Evolutionary conservation across 1,140 invertebrate genomes (phyloP).

Genomic region (Platyscapa corneri): DNA sequence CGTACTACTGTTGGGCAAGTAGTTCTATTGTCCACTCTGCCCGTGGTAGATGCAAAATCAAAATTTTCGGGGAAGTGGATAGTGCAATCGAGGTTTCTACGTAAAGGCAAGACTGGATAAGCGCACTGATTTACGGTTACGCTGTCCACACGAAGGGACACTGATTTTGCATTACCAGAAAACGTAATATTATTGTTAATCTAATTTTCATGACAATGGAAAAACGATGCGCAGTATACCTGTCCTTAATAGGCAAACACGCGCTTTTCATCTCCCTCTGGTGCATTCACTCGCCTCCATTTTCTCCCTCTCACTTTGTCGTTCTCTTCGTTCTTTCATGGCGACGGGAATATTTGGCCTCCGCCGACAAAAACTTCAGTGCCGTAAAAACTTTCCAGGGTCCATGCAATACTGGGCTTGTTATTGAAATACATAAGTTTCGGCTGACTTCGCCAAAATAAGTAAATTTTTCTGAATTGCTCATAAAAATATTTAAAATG

Average conservation of each 20-base stretch:
- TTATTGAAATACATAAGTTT: neutral
- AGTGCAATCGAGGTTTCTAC: neutral
- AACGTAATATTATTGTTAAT: slow-evolving; percentile 48
- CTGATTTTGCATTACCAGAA: slow-evolving; percentile 13
- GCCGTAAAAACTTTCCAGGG: neutral
- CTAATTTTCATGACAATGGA: slow-evolving; percentile 46
- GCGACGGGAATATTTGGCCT: neutral
- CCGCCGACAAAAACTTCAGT: neutral
- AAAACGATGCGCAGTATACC: slow-evolving; percentile 3
- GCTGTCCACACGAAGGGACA: no score
- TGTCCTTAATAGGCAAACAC: neutral
- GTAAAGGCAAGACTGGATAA: no score
- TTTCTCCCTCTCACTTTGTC: neutral
- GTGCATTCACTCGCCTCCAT: no score
- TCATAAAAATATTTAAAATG: slow-evolving; percentile 65
- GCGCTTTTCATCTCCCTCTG: no score
- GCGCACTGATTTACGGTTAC: slow-evolving; percentile 12
- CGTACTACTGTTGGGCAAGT: no score
- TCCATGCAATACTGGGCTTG: neutral
- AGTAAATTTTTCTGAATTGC: slow-evolving; percentile 38
- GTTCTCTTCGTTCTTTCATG: neutral
- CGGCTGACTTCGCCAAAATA: slow-evolving; percentile 42
- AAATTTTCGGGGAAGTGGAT: neutral
- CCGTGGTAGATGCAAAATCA: no score
- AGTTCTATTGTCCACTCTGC: no score